Conservation (phyloP, 2,113 vertebrate species). For the Conger conger region DNA sequence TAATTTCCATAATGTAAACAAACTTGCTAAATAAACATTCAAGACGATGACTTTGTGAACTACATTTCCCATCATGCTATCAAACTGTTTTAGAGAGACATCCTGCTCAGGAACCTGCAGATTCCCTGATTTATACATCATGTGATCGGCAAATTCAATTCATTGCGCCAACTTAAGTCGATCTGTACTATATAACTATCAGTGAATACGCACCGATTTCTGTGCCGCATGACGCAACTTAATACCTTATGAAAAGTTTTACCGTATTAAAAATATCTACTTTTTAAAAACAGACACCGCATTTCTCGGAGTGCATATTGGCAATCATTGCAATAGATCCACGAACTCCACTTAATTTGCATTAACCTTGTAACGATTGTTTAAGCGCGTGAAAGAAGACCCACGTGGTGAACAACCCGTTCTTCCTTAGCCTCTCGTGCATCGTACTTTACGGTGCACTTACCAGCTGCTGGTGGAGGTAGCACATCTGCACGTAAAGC, state of each 20-base stretch:
- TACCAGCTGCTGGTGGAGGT: background rate
- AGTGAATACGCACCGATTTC: background rate
- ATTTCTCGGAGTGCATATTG: background rate
- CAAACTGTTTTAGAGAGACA: background rate
- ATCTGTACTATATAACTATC: background rate
- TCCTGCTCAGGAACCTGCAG: background rate
- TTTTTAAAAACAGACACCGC: background rate
- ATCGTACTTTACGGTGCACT: background rate
- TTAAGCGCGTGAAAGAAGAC: background rate
- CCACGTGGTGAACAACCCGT: background rate
- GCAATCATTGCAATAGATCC: background rate
- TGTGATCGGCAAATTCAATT: background rate
- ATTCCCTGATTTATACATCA: background rate
- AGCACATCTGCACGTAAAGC: background rate
- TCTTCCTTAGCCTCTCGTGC: conserved; percentile 7
- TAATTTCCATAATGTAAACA: background rate
- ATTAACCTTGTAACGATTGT: background rate
- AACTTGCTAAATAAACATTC: background rate
- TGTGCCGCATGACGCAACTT: background rate
- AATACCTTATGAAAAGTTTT: background rate
- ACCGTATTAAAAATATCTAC: background rate
- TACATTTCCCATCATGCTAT: conserved; percentile 1
- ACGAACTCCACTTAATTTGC: background rate
- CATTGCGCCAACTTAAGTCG: background rate
- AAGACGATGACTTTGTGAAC: background rate